Percentiles rank a stretch among this genome's conserved stretches.
phyloP scores from a whole-genome alignment of 2,797 vertebrate species.

The Enteromius viviparus region DNA sequence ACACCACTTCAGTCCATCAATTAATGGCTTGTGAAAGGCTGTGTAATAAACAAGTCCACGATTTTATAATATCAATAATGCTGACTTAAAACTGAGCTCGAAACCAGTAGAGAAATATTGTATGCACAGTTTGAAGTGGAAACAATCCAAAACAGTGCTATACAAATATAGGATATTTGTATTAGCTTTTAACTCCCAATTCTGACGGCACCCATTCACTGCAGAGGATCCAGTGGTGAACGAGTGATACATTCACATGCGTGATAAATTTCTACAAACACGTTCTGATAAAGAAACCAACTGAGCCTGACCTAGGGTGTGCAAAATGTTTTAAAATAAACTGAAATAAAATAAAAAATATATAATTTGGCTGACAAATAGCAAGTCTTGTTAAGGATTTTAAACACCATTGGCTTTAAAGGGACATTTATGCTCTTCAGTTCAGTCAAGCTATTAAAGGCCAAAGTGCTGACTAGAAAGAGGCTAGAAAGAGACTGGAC shows the following conservation, averaged over 20 bases:
- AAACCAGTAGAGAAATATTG: too few relatives aligned
- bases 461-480: slow-evolving; percentile 34
- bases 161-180: not conserved
- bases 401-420: not conserved
- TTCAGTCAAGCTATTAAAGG: too few relatives aligned
- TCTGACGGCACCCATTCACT: too few relatives aligned
- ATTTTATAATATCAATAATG: too few relatives aligned
- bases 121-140: not conserved
- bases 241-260: not conserved
- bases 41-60: too few relatives aligned
- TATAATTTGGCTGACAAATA: too few relatives aligned
- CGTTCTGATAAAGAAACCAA: not conserved
- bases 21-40: too few relatives aligned
- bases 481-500: slow-evolving; percentile 13
- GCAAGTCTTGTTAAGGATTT: not conserved
- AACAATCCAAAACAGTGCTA: not conserved
- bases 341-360: not conserved
- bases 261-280: not conserved
- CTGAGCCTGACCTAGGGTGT: not conserved
- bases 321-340: not conserved
- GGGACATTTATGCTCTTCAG: not conserved
- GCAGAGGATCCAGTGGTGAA: not conserved
- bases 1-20: not conserved
- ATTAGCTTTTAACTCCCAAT: not conserved
- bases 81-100: too few relatives aligned